Percentiles rank a stretch among this genome's conserved stretches.
Conservation (phyloP, 2,797 vertebrate species). For the Paratrypauchen microcephalus region DNA sequence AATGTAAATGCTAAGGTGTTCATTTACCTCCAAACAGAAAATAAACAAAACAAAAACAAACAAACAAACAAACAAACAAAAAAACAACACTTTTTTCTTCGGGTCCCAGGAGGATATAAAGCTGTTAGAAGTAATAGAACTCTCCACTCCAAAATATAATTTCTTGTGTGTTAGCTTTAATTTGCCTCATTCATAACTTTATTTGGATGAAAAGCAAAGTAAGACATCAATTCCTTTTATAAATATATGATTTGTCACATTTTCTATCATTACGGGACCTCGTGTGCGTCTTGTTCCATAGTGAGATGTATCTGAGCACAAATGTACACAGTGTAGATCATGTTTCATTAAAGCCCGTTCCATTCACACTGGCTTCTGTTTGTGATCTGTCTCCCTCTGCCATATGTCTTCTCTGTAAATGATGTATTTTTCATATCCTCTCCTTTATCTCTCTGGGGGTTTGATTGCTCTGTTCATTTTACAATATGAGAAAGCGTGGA, state of each 20-base stretch:
- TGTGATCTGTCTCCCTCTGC: conserved; percentile 33
- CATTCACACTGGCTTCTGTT: not conserved
- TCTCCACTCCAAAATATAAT: too few species aligned
- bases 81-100: too few species aligned
- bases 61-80: too few species aligned
- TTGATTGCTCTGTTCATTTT: conserved; percentile 29
- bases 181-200: not conserved
- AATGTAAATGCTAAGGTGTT: too few species aligned
- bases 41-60: too few species aligned
- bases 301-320: not conserved
- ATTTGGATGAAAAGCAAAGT: not conserved
- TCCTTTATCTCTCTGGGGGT: conserved; percentile 27
- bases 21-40: too few species aligned
- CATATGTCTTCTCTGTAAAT: conserved; percentile 37
- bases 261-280: not conserved
- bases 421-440: conserved; percentile 36
- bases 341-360: not conserved
- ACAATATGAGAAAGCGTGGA: conserved; percentile 9
- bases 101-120: too few species aligned
- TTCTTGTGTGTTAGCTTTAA: not conserved
- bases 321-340: not conserved
- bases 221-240: not conserved
- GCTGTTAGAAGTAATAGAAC: too few species aligned
- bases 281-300: not conserved
- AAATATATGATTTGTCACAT: not conserved